A percentile compares a stretch with the other conserved stretches of the same genome.
Conservation (phyloP, 2,113 vertebrate species). For the Ginglymostoma cirratum region DNA sequence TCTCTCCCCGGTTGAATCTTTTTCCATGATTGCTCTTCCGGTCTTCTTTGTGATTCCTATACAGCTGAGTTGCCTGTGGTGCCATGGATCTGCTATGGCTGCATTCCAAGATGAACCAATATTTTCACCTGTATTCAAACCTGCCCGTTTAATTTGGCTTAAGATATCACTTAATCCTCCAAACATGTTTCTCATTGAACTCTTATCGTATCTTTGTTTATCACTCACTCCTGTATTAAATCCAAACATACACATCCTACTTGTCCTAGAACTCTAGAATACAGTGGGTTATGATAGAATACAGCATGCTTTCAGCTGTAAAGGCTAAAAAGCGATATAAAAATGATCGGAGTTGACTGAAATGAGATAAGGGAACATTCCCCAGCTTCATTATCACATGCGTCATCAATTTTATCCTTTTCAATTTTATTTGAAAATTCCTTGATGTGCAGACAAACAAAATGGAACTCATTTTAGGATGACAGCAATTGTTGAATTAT, state of each 20-base stretch:
- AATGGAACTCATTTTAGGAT: not conserved
- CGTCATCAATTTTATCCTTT: not conserved
- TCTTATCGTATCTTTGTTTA: not conserved
- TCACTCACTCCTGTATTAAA: not conserved
- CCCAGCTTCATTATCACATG: not conserved
- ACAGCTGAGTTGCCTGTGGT: no score
- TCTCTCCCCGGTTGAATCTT: no score
- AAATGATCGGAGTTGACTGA: not conserved
- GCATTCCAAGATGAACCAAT: no score
- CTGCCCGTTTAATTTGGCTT: not conserved
- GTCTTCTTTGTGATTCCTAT: no score
- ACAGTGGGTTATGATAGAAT: not conserved
- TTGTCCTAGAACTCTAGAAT: not conserved
- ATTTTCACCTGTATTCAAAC: no score
- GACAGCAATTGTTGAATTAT: not conserved
- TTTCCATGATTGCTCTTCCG: no score
- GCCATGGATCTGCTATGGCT: no score
- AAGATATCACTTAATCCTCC: not conserved
- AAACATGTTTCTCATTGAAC: not conserved
- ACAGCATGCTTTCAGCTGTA: not conserved
- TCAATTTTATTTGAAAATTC: not conserved
- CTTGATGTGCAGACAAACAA: not conserved
- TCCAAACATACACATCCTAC: not conserved
- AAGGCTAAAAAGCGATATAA: no score
- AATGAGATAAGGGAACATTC: not conserved